phyloP scores from a whole-genome alignment of 1,140 invertebrate species.

The Camponotus pennsylvanicus region DNA sequence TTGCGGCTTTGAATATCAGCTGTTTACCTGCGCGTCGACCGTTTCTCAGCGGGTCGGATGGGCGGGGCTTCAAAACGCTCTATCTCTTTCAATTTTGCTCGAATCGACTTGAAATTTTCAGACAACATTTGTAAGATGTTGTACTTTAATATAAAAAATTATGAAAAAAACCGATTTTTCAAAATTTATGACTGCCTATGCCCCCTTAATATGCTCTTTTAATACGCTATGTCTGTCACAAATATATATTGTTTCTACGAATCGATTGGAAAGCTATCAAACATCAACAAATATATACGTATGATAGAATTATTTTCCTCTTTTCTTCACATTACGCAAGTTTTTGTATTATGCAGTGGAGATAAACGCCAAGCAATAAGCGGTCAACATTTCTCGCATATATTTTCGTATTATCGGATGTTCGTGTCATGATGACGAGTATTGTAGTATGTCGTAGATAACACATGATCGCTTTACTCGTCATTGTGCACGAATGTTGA shows the following conservation, averaged over 20 bases:
- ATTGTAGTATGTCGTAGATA: constrained; percentile 1
- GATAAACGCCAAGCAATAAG: background rate
- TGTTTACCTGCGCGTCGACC: too few relatives aligned
- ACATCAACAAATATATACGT: background rate
- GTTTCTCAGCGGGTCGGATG: too few relatives aligned
- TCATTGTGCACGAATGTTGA: background rate
- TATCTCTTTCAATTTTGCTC: too few relatives aligned
- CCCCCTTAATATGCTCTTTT: background rate
- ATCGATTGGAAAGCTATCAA: background rate
- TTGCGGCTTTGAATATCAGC: too few relatives aligned
- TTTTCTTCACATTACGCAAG: background rate
- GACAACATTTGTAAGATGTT: too few relatives aligned
- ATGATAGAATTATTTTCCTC: background rate
- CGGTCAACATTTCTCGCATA: background rate
- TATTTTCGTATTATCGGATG: background rate
- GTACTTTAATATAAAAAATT: too few relatives aligned
- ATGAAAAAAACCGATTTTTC: too few relatives aligned
- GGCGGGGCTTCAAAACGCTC: too few relatives aligned
- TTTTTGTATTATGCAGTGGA: background rate
- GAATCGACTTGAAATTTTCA: too few relatives aligned
- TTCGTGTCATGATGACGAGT: constrained; percentile 4
- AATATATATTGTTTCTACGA: background rate
- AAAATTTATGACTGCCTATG: too few relatives aligned
- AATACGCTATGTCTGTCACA: background rate
- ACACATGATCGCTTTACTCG: constrained; percentile 18